These are phyloP conservation scores for Cosmia trapezina DNA, from an alignment of 2,888 invertebrate genomes.

Conservation along the genomic window DNA sequence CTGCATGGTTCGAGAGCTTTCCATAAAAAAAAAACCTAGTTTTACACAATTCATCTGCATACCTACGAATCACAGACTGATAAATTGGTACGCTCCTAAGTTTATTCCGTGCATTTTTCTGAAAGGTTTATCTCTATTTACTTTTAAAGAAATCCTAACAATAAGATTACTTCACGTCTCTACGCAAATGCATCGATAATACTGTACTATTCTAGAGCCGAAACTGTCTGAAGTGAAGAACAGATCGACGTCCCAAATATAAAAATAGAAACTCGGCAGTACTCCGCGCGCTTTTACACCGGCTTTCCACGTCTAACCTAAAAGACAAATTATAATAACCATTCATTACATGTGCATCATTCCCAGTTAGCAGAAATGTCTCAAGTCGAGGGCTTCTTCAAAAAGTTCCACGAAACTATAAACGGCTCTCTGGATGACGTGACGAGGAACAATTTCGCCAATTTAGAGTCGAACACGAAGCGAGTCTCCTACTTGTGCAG, in stretches of 20 bases:
- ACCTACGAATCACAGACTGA: neutral
- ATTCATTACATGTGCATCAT: slow-evolving; percentile 62
- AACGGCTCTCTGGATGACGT: slow-evolving; percentile 89
- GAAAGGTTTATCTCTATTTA: neutral
- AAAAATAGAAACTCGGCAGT: slow-evolving; percentile 83
- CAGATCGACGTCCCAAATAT: slow-evolving; percentile 80
- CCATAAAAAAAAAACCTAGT: slow-evolving; percentile 4
- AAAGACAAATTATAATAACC: slow-evolving; percentile 58
- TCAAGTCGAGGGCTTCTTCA: slow-evolving; percentile 90
- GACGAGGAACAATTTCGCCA: slow-evolving; percentile 91
- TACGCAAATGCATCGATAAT: slow-evolving; percentile 47
- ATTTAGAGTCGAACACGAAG: slow-evolving; percentile 91
- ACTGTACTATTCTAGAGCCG: slow-evolving; percentile 56
- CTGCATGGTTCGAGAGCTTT: slow-evolving; percentile 39
- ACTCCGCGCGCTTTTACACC: slow-evolving; percentile 72
- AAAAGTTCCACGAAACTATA: slow-evolving; percentile 91
- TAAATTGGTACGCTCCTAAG: neutral
- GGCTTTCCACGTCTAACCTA: slow-evolving; percentile 80
- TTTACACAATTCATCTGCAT: slow-evolving; percentile 2
- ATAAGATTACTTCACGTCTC: slow-evolving; percentile 21
- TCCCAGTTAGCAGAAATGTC: slow-evolving; percentile 75
- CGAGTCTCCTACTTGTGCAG: slow-evolving; percentile 91
- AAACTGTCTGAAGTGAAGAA: slow-evolving; percentile 79
- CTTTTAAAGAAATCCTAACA: slow-evolving; percentile 1
- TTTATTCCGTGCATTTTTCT: slow-evolving; percentile 3